These are phyloP conservation scores for Argyrosomus japonicus DNA, from an alignment of 2,113 vertebrate genomes.

Conservation along the genomic window DNA sequence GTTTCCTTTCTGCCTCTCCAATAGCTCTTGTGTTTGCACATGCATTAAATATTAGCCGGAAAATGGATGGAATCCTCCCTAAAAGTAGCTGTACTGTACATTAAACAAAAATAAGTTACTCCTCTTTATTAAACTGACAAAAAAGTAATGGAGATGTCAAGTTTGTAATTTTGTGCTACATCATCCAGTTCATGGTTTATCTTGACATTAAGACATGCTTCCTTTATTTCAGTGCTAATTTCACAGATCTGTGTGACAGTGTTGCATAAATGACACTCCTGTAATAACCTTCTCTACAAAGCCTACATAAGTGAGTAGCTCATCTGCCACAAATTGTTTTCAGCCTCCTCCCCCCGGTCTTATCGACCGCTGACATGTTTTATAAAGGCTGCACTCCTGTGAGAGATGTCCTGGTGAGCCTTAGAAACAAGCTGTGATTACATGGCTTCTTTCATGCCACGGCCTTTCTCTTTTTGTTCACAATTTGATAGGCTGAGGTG, in stretches of 20 bases:
- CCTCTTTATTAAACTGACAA: neutral
- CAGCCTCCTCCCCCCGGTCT: slow-evolving; percentile 20
- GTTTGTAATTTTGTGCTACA: too few relatives aligned
- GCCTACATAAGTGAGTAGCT: slow-evolving; percentile 9
- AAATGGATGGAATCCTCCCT: neutral
- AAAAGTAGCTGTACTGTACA: neutral
- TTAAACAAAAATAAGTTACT: neutral
- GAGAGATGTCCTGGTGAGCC: slow-evolving; percentile 43
- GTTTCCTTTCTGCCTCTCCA: neutral
- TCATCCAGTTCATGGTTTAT: too few relatives aligned
- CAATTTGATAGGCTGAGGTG: slow-evolving; percentile 51
- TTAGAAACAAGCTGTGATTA: slow-evolving; percentile 67
- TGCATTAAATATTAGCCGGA: too few relatives aligned
- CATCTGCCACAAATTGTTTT: slow-evolving; percentile 47
- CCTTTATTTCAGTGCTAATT: neutral
- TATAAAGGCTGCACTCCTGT: slow-evolving; percentile 51
- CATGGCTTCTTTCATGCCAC: slow-evolving; percentile 52
- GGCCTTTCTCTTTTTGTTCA: slow-evolving; percentile 34
- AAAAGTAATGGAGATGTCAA: too few relatives aligned
- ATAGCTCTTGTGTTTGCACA: neutral
- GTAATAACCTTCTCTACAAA: neutral
- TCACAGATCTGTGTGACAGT: neutral
- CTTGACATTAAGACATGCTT: too few relatives aligned
- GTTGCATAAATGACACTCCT: neutral
- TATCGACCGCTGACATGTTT: slow-evolving; percentile 67